Conservation (phyloP, 1,140 invertebrate genomes). For the Brachionus rotundiformis region DNA sequence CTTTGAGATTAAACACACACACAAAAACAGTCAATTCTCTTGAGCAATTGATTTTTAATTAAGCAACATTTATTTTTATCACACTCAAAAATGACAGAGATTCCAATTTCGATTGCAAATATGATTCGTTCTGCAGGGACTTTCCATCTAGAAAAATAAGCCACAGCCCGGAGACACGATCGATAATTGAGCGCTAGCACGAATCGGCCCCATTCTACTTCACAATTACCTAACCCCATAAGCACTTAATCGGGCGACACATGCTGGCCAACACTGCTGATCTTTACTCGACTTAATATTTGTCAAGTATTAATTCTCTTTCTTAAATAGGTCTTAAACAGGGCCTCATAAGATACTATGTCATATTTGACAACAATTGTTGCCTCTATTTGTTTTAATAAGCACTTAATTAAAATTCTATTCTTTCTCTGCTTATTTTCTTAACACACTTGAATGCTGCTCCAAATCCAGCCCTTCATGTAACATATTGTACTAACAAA, state of each 20-base stretch:
- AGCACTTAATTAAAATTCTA: background rate
- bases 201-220: constrained; percentile 1
- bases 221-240: background rate
- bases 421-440: background rate
- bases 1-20: constrained; percentile 15
- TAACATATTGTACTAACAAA: constrained; percentile 22
- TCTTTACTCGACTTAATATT: background rate
- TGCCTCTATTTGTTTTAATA: constrained; percentile 23
- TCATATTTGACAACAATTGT: background rate
- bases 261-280: background rate
- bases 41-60: constrained; percentile 46
- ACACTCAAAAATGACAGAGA: constrained; percentile 1
- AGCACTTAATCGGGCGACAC: background rate
- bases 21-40: background rate
- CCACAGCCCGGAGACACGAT: background rate
- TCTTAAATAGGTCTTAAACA: too few species aligned
- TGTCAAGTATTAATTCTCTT: constrained; percentile 27
- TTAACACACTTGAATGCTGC: constrained; percentile 20
- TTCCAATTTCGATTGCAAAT: constrained; percentile 11
- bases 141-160: background rate
- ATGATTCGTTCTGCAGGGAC: background rate
- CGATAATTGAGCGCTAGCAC: constrained; percentile 2
- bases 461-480: background rate
- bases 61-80: constrained; percentile 41
- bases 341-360: background rate